Evolutionary conservation across 2,113 vertebrate genomes (phyloP), one percentile per base, ranked within the genome.

Genomic region (Sceloporus tristichus): DNA sequence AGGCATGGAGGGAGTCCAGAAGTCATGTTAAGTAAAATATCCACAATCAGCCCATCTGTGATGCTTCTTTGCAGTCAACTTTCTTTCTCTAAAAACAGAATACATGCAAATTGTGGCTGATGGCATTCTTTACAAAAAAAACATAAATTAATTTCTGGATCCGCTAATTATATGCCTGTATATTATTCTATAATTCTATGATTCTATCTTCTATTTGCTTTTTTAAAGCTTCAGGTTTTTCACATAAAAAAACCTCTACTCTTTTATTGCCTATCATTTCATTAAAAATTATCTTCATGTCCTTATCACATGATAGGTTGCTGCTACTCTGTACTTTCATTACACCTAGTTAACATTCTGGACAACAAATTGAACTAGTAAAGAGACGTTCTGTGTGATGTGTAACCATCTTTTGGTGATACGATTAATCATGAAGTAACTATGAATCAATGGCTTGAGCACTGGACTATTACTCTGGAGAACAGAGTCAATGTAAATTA

Each of bases 1-100:
- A 53, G 34, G n/a, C 0, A 0, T 13, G 9, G 54, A 54, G n/a
- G 29, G 23, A 6, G 34, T 40, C 77, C 66, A 0, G 0, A 29
- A 1, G 10, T 5, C 42, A 27, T 1, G 56, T 42, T 85, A 21
- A 70, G 11, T 0, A 81, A 65, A 77, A 85, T 75, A 68, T 68
- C 23, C 21, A 48, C 74, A 81, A 76, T 59, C n/a, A 88, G 65
- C 54, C 77, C 9, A 40, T 40, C 29, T 25, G 25, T 19, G 9
- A 29, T 42, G 9, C 11, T 42, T 56, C 80, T 70, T 42, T 83
- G 29, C 13, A 42, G 62, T 34, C 74, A 79, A 73, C 11, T 27
- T 18, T 19, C 29, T 56, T 38, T 65, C 29, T 1, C 1, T 75
- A 40, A 29, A 54, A 65, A 86, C 5, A 59, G 21, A 76, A 38